Percentiles rank a stretch among this genome's conserved stretches.
Evolutionary conservation across 2,888 invertebrate species (phyloP).

Genomic region (Rutpela maculata): DNA sequence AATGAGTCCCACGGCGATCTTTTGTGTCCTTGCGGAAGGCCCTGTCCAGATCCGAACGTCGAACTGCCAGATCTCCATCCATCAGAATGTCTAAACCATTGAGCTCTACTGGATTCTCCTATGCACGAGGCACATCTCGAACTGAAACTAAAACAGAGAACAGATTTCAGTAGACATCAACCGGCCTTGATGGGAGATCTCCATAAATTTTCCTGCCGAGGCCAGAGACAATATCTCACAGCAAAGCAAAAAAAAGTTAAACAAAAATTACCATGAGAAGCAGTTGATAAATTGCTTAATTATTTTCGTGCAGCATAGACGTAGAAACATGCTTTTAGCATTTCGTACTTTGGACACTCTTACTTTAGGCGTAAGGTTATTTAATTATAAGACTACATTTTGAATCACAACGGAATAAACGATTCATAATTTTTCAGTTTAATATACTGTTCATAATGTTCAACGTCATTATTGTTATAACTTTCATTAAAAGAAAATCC

Average conservation of each 20-base stretch:
- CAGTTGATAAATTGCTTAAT: neutral
- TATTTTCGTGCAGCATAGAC: no score
- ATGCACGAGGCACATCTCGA: constrained; percentile 90
- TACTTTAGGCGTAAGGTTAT: neutral
- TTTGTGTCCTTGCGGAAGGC: constrained; percentile 77
- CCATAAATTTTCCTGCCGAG: constrained; percentile 19
- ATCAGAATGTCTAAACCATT: constrained; percentile 93
- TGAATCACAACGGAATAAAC: no score
- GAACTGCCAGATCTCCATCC: constrained; percentile 89
- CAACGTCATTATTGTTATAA: no score
- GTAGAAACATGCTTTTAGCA: no score
- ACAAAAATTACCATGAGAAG: neutral
- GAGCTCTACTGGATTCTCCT: constrained; percentile 91
- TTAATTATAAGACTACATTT: neutral
- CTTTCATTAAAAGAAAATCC: no score
- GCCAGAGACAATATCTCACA: neutral
- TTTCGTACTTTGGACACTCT: no score
- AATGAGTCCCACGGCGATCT: constrained; percentile 92
- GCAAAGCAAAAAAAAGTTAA: neutral
- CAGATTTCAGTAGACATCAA: neutral
- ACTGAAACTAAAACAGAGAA: constrained; percentile 66
- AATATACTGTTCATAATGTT: no score
- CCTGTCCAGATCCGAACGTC: constrained; percentile 79
- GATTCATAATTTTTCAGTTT: no score
- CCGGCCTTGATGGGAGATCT: neutral